phyloP scores from a whole-genome alignment of 2,797 vertebrate species.

The Sciurus vulgaris region DNA sequence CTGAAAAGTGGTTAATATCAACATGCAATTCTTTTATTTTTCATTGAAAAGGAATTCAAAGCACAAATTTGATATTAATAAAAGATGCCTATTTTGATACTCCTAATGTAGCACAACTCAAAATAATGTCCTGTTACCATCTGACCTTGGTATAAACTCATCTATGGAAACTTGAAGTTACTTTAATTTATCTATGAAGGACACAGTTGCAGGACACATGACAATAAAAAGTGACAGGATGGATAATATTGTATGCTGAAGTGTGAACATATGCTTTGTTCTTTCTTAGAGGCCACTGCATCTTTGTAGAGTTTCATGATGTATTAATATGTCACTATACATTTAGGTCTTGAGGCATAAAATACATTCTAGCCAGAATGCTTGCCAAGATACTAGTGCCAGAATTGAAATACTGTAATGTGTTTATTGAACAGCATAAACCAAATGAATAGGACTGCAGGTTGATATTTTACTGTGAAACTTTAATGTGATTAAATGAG shows the following conservation, averaged over 20 bases:
- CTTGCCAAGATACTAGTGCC: slow-evolving; percentile 54
- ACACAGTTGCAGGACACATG: not conserved
- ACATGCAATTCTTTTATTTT: slow-evolving; percentile 49
- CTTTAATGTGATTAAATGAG: not conserved
- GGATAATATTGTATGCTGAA: not conserved
- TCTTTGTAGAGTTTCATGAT: slow-evolving; percentile 61
- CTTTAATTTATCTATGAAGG: not conserved
- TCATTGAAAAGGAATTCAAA: not conserved
- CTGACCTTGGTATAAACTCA: slow-evolving; percentile 51
- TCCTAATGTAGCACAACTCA: slow-evolving; percentile 25
- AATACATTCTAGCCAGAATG: slow-evolving; percentile 55
- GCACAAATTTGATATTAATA: slow-evolving; percentile 25
- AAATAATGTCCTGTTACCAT: not conserved
- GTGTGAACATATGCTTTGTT: slow-evolving; percentile 28
- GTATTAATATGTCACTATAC: slow-evolving; percentile 63
- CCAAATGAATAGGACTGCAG: slow-evolving; percentile 9
- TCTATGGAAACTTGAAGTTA: not conserved
- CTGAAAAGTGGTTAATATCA: slow-evolving; percentile 38
- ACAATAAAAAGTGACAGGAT: not conserved
- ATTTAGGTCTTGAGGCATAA: slow-evolving; percentile 64
- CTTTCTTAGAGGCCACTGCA: slow-evolving; percentile 16
- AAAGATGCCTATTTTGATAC: not conserved
- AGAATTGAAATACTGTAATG: slow-evolving; percentile 56
- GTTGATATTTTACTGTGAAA: slow-evolving; percentile 61
- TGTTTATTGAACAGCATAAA: slow-evolving; percentile 66